Conservation (phyloP, 1,140 invertebrate species). For the Dendrolimus punctatus region DNA sequence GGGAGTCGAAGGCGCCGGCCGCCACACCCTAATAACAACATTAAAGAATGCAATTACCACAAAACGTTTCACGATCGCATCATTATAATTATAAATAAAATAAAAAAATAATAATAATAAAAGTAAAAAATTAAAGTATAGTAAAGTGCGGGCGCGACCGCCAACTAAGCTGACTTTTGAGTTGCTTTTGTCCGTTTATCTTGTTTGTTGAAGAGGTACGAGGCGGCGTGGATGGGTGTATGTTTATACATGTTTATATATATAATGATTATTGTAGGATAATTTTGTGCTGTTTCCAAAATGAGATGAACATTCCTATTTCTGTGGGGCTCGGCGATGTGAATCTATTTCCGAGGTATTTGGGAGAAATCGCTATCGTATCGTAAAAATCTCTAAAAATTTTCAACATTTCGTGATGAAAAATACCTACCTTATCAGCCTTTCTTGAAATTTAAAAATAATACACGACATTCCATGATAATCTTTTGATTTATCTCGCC, state of each 20-base stretch:
- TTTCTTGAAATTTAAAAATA: too few relatives aligned
- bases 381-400: too few relatives aligned
- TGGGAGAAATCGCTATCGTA: too few relatives aligned
- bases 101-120: constrained; percentile 38
- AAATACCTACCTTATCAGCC: too few relatives aligned
- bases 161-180: constrained; percentile 53
- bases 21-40: constrained; percentile 34
- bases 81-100: constrained; percentile 50
- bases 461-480: too few relatives aligned
- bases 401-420: too few relatives aligned
- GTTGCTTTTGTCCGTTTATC: constrained; percentile 55
- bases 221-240: constrained; percentile 59
- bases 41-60: constrained; percentile 50
- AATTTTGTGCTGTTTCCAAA: constrained; percentile 47
- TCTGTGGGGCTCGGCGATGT: constrained; percentile 8
- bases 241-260: constrained; percentile 69
- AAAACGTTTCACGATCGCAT: constrained; percentile 54
- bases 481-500: too few relatives aligned
- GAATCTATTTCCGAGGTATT: background rate
- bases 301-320: constrained; percentile 20
- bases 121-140: constrained; percentile 10
- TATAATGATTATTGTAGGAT: constrained; percentile 69
- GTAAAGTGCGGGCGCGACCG: constrained; percentile 6
- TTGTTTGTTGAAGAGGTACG: constrained; percentile 42
- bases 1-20: constrained; percentile 23